Base-by-base conservation (phyloP, 1,140 invertebrate species). In the Sminthurinus signatus region DNA sequence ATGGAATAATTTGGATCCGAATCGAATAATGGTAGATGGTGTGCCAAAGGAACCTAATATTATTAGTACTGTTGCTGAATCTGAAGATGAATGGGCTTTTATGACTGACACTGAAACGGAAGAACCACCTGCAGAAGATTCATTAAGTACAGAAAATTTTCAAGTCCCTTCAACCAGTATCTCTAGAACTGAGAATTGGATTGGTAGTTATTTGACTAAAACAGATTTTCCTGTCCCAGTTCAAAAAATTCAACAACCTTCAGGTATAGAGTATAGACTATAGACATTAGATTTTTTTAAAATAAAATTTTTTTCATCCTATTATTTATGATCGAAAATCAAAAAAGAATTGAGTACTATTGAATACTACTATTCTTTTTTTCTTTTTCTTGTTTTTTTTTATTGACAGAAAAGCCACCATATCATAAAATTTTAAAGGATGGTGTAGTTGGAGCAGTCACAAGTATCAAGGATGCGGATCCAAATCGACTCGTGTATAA, bases 131-230 rank as follows among this genome's bases (percentile, higher is more conserved):
- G 8, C 15, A 5, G 36, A 39, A 39, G 44, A 46, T 8, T 4
- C 4, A 10, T 17, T 48, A 10, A 19, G 19, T 48, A 5, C 19
- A 17, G 4, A 10, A 15, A 25, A 50, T 28, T 65, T 65, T 48
- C 50, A 55, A 1, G 61, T 65, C n/a, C 64, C 64, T 27, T 46
- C 58, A 2, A 65, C 64, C 1, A 58, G 59, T 32, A 52, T 65
- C 21, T 23, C 42, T 0, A 60, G 51, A 50, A 65, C 64, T 3
- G 59, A 60, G 36, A 56, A 44, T 5, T 65, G 64, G 64, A 56
- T 65, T 19, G 39, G 28, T 52, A 27, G 5, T n/a, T 5, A 28
- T 25, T 8, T 52, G 8, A 25, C 21, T 28, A 52, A 15, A 25
- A n/a, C 5, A 19, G 5, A 4, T 17, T 19, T 19, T 14, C 5